phyloP scores from a whole-genome alignment of 2,113 vertebrate species.

The Protobothrops mucrosquamatus region DNA sequence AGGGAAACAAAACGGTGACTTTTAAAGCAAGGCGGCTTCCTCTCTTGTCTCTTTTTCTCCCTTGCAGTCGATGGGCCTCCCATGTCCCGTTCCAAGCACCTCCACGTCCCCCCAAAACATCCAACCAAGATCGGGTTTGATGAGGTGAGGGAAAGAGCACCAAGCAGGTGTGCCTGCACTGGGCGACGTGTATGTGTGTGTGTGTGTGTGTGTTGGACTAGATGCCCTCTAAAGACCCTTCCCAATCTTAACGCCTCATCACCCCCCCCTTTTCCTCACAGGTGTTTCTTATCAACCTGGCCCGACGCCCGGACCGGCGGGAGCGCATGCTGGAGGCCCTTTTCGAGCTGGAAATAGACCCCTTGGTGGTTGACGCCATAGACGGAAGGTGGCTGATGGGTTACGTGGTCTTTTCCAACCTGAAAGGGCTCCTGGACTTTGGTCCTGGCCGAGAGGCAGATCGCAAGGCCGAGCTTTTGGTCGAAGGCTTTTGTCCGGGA shows the following conservation, averaged over 20 bases:
- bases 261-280: conserved; percentile 43
- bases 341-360: conserved; percentile 83
- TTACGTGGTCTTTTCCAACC: background rate
- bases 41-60: background rate
- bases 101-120: conserved; percentile 76
- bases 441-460: background rate
- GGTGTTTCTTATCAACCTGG: conserved; percentile 92
- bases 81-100: conserved; percentile 81
- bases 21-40: background rate
- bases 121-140: conserved; percentile 91
- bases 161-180: background rate
- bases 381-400: conserved; percentile 80
- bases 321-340: conserved; percentile 87
- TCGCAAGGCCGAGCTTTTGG: background rate
- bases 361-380: conserved; percentile 83
- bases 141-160: conserved; percentile 73
- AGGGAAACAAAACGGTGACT: background rate
- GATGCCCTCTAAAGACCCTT: background rate
- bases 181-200: no score
- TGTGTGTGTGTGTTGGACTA: background rate
- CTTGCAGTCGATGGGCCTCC: conserved; percentile 84
- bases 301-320: conserved; percentile 80
- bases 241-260: background rate
- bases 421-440: background rate
- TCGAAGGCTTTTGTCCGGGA: background rate